Evolutionary conservation across 2,797 vertebrate genomes (phyloP), one percentile per base, ranked within the genome.

Genomic region (Tolypeutes matacus): DNA sequence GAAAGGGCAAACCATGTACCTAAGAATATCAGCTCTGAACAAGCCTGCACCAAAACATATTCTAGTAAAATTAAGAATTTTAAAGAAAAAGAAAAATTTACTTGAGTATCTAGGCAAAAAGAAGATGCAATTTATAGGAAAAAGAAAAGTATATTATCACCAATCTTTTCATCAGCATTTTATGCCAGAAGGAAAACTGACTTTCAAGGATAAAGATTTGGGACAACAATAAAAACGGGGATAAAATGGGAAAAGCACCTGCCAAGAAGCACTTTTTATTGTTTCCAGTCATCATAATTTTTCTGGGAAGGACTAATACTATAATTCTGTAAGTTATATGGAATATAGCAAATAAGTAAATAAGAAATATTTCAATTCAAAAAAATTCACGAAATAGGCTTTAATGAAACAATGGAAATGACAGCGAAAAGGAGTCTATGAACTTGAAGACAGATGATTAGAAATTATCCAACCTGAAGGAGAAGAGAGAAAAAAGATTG

Each of bases 311-410:
- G 7, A 18, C 56, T 56, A 17, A 12, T 12, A 20, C 84, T 15
- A 7, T 2, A 27, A 23, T 27, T 42, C 4, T 13, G 11, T 2
- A 12, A 25, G 36, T 36, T 42, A 39, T 27, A 1, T 27, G 39
- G 14, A 39, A 42, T 25, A 10, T 27, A 53, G n/a, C 56, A 62
- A 46, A 4, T 0, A 31, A 7, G 42, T 14, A 11, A 5, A 29
- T 11, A 46, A 10, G 17, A 72, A 21, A 2, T 7, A 3, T 3
- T n/a, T 13, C 7, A 36, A 18, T 12, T 8, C 11, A 9, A 9
- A 15, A 69, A 12, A 72, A 25, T 67, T n/a, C 31, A 72, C 36
- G 13, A 18, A 72, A 13, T 27, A 73, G 27, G 5, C 70, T 72
- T 72, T 13, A 73, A 15, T 13, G 53, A 53, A 73, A 73, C 13